phyloP scores from a whole-genome alignment of 1,140 invertebrate genomes.

The Euschistus heros region DNA sequence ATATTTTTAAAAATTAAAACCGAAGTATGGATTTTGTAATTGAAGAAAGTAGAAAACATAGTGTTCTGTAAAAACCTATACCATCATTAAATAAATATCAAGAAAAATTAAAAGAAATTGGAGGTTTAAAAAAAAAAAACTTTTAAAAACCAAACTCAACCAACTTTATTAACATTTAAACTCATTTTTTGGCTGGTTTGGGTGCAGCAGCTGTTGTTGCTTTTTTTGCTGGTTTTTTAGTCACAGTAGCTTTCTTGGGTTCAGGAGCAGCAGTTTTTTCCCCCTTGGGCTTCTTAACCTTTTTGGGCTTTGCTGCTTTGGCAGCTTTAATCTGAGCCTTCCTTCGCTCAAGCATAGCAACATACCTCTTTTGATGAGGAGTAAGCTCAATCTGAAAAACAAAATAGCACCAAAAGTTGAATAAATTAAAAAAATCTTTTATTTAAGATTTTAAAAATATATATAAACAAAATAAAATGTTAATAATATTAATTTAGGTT shows the following conservation, averaged over 20 bases:
- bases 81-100: not conserved
- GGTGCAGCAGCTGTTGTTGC: constrained; percentile 13
- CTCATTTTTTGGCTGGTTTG: constrained; percentile 9
- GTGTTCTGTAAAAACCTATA: too few species aligned
- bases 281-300: constrained; percentile 38
- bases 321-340: constrained; percentile 41
- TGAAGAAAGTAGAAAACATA: too few species aligned
- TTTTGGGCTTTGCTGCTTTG: constrained; percentile 42
- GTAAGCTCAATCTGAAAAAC: constrained; percentile 40
- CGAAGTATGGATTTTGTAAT: too few species aligned
- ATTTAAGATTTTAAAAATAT: not conserved
- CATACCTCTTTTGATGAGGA: constrained; percentile 40
- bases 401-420: constrained; percentile 21
- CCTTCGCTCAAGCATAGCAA: constrained; percentile 41
- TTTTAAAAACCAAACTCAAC: constrained; percentile 5
- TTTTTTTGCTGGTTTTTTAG: constrained; percentile 22
- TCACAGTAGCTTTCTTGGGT: constrained; percentile 35
- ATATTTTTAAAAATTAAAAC: too few species aligned
- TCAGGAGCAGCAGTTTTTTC: not conserved
- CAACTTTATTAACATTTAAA: not conserved
- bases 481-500: too few species aligned
- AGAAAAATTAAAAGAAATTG: not conserved
- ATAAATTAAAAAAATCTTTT: not conserved
- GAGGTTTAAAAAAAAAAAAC: constrained; percentile 1
- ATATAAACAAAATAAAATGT: too few species aligned